Percentiles rank a stretch among this genome's conserved stretches.
These are phyloP conservation scores for Typhlomys cinereus DNA, from an alignment of 2,113 vertebrate genomes.

Conservation along the genomic window DNA sequence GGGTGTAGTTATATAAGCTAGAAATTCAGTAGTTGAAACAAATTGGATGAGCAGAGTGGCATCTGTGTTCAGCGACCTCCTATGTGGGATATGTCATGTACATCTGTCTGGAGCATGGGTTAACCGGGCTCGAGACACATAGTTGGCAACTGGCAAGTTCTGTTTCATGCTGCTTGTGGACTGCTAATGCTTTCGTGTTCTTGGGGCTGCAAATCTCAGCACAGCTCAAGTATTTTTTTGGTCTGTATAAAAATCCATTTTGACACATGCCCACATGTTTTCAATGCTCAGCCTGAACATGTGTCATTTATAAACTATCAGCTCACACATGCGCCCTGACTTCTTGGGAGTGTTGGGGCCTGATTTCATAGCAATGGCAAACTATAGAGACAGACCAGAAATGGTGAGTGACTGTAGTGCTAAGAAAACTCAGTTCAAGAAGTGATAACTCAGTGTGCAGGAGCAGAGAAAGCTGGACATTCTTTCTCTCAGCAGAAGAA, in stretches of 20 bases:
- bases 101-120: constrained; percentile 26
- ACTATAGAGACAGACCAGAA: not conserved
- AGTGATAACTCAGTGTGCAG: not conserved
- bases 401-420: fast-evolving
- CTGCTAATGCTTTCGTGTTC: not conserved
- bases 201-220: not conserved
- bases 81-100: not conserved
- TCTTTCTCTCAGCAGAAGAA: not conserved
- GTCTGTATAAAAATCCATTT: constrained; percentile 51
- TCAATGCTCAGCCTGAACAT: constrained; percentile 9
- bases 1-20: not conserved
- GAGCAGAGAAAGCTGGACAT: not conserved
- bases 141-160: not conserved
- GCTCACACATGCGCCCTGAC: not conserved
- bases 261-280: constrained; percentile 64
- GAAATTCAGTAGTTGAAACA: not conserved
- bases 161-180: not conserved
- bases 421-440: not conserved
- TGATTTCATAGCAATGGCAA: not conserved
- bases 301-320: not conserved
- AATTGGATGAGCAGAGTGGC: not conserved
- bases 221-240: constrained; percentile 23
- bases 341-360: not conserved
- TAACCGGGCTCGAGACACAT: constrained; percentile 19
- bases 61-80: not conserved